These are phyloP conservation scores for Melanotaenia trifasciata DNA, from an alignment of 2,797 vertebrate genomes.

Conservation along the genomic window DNA sequence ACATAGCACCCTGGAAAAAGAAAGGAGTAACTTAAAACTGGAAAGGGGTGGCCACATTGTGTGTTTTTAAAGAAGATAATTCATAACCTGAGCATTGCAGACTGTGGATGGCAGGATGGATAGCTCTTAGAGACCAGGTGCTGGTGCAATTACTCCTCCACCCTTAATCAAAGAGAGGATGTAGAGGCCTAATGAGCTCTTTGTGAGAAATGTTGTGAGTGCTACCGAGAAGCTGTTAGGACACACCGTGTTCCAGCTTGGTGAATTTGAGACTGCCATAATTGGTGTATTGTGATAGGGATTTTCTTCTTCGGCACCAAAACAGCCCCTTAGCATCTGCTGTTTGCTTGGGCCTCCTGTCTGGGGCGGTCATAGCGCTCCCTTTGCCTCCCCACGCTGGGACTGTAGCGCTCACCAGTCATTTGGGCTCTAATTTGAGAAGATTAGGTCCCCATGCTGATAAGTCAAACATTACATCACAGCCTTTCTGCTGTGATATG, in stretches of 20 bases:
- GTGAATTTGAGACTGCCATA: slow-evolving; percentile 76
- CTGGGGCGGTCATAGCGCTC: slow-evolving; percentile 61
- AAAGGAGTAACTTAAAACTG: slow-evolving; percentile 80
- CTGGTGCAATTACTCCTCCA: slow-evolving; percentile 79
- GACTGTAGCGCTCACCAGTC: slow-evolving; percentile 61
- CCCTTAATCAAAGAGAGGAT: slow-evolving; percentile 80
- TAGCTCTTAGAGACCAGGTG: slow-evolving; percentile 78
- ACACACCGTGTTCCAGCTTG: slow-evolving; percentile 74
- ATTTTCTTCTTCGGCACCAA: slow-evolving; percentile 63
- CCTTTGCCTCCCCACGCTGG: slow-evolving; percentile 67
- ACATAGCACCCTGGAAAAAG: slow-evolving; percentile 84
- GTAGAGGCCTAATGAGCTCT: slow-evolving; percentile 83
- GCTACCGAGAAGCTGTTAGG: slow-evolving; percentile 76
- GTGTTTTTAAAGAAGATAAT: slow-evolving; percentile 79
- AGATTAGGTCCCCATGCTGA: slow-evolving; percentile 74
- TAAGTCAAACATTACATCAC: slow-evolving; percentile 73
- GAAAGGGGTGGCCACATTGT: slow-evolving; percentile 82
- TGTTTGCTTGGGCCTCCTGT: slow-evolving; percentile 77
- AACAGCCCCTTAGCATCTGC: slow-evolving; percentile 78
- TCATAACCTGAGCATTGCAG: slow-evolving; percentile 67
- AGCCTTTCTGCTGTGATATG: slow-evolving; percentile 52
- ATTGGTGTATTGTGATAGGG: slow-evolving; percentile 79
- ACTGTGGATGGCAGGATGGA: slow-evolving; percentile 71
- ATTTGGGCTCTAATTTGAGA: slow-evolving; percentile 74
- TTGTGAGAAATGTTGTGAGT: slow-evolving; percentile 79